These are phyloP conservation scores for Rhodinocichla rosea DNA, from an alignment of 2,113 vertebrate genomes.

Conservation along the genomic window DNA sequence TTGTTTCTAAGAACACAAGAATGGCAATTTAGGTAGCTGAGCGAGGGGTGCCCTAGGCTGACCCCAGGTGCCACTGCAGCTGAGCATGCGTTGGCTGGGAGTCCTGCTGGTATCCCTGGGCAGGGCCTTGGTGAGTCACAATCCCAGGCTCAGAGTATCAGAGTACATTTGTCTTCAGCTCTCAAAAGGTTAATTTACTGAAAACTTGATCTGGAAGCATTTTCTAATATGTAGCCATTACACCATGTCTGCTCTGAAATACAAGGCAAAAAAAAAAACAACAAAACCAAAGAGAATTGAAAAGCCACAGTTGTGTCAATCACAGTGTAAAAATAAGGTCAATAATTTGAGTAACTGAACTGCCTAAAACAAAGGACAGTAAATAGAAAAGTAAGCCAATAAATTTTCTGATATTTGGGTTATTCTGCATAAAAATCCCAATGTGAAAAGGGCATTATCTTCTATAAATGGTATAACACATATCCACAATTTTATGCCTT, in stretches of 20 bases:
- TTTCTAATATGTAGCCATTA: not conserved
- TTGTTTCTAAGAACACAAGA: not conserved
- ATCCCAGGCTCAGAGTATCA: not conserved
- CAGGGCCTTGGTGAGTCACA: not conserved
- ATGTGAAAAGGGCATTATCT: not conserved
- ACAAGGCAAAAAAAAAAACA: not conserved
- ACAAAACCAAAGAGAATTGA: not conserved
- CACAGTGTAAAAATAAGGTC: not conserved
- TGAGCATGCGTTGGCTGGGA: rapidly evolving
- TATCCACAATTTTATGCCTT: not conserved
- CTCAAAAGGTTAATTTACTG: not conserved
- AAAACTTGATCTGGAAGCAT: not conserved
- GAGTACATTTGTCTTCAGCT: not conserved
- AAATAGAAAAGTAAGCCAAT: not conserved
- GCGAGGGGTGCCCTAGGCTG: not conserved
- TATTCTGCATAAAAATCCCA: not conserved
- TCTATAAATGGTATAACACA: not conserved
- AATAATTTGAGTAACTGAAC: not conserved
- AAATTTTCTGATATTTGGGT: not conserved
- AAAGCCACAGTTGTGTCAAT: not conserved
- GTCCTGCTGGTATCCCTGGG: not conserved
- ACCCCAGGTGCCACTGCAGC: not conserved
- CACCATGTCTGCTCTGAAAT: not conserved
- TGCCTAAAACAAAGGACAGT: not conserved
- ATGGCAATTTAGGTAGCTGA: not conserved